Evolutionary conservation across 2,113 vertebrate species (phyloP).

Genomic region (Channa argus): DNA sequence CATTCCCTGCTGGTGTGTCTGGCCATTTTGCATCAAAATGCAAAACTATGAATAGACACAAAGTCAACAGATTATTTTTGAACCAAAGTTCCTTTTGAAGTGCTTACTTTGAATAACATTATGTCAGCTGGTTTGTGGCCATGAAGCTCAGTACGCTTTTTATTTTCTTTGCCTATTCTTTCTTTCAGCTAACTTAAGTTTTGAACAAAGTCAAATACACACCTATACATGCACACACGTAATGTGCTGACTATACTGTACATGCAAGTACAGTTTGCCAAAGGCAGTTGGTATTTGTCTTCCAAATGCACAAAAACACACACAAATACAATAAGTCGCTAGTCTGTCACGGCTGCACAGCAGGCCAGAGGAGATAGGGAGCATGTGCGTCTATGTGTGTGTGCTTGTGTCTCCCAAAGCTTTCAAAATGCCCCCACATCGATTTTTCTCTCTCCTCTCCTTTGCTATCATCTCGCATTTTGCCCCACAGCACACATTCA

Average conservation of each 20-base stretch:
- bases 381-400: slow-evolving; percentile 4
- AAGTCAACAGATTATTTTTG: slow-evolving; percentile 20
- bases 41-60: slow-evolving; percentile 39
- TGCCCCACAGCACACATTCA: slow-evolving; percentile 61
- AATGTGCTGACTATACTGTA: slow-evolving; percentile 25
- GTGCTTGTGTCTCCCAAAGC: slow-evolving; percentile 39
- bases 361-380: slow-evolving; percentile 44
- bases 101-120: slow-evolving; percentile 18
- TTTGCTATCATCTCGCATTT: slow-evolving; percentile 75
- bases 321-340: slow-evolving; percentile 48
- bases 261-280: slow-evolving; percentile 28
- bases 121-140: slow-evolving; percentile 20
- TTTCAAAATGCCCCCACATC: slow-evolving; percentile 65
- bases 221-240: slow-evolving; percentile 4
- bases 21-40: slow-evolving; percentile 41
- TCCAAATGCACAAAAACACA: slow-evolving; percentile 37
- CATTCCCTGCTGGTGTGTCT: slow-evolving; percentile 37
- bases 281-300: slow-evolving; percentile 32
- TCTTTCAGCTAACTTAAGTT: not conserved
- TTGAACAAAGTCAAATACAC: not conserved
- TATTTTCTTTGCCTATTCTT: slow-evolving; percentile 2
- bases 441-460: slow-evolving; percentile 68
- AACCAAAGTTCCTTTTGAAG: slow-evolving; percentile 43
- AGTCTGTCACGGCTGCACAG: slow-evolving; percentile 53
- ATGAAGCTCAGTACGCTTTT: slow-evolving; percentile 31